phyloP scores from a whole-genome alignment of 2,888 invertebrate species.

The Shargacucullia verbasci region DNA sequence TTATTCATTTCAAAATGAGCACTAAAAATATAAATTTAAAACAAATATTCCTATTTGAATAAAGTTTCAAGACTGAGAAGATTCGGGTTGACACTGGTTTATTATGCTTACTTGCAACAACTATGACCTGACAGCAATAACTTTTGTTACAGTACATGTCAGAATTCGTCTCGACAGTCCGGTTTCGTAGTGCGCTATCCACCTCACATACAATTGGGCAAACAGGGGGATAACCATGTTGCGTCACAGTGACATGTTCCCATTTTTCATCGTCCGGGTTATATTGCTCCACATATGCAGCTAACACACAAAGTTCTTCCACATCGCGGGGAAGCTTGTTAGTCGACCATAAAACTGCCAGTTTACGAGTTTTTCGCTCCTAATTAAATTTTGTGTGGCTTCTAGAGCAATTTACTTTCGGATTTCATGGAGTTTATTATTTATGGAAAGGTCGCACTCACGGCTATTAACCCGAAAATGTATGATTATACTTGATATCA shows the following conservation, averaged over 20 bases:
- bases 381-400: slow-evolving; percentile 54
- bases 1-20: slow-evolving; percentile 24
- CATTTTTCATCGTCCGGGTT: slow-evolving; percentile 33
- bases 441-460: slow-evolving; percentile 22
- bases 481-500: not conserved
- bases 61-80: not conserved
- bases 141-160: too few relatives aligned
- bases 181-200: slow-evolving; percentile 1
- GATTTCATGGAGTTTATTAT: slow-evolving; percentile 34
- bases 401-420: slow-evolving; percentile 31
- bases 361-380: slow-evolving; percentile 45
- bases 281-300: slow-evolving; percentile 13
- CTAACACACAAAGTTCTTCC: slow-evolving; percentile 22
- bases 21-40: slow-evolving; percentile 28
- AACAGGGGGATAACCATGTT: slow-evolving; percentile 15
- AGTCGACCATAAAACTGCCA: slow-evolving; percentile 40
- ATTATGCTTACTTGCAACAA: too few relatives aligned
- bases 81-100: not conserved
- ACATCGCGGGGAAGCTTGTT: slow-evolving; percentile 32
- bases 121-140: too few relatives aligned
- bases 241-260: slow-evolving; percentile 14
- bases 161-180: not conserved
- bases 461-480: slow-evolving; percentile 15
- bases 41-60: slow-evolving; percentile 8
- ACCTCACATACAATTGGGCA: not conserved